Base-by-base conservation (phyloP, 2,797 vertebrate species). In the Anabacerthia variegaticeps region DNA sequence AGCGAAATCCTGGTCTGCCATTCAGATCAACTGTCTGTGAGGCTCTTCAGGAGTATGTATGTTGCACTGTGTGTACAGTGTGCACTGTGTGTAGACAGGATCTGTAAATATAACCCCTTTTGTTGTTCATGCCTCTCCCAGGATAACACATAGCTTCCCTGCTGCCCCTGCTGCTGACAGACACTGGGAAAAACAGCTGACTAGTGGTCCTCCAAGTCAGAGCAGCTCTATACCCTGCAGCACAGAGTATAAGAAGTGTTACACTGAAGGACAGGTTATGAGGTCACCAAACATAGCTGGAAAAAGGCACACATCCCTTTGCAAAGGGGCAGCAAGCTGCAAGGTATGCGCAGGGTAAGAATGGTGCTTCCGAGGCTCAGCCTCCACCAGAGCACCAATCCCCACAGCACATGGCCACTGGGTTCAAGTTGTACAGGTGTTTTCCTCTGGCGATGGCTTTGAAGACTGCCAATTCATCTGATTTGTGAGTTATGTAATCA, bases 401-500 rank as follows among this genome's bases (percentile, higher is more conserved):
- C 36, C 36, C 0, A 0, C 27, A 63, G n/a, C 36, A 46, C 26
- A 13, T 0, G 0, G 58, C 17, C 24, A 30, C 69, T 71, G 46
- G 34, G 14, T 32, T 81, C 0, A 6, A 46, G 63, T 12, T 43
- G 41, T 55, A 34, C 67, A 92, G 95, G 96, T 96, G 83, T 65
- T 73, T 76, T 82, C 61, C 69, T 63, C 74, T n/a, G 48, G 49
- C 3, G 2, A 37, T 24, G 58, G 88, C 61, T 95, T 83, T 74
- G 67, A 63, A 86, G 63, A 63, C 55, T 65, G 89, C 46, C 89
- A 93, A 89, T 92, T 95, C 89, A 87, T 91, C 88, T 95, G 95
- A 95, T 93, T 86, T 90, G 59, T 7, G 67, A 92, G 77, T 97
- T 96, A 97, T 19, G 44, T 96, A 97, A 97, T 76, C 80, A 14